phyloP scores from a whole-genome alignment of 1,140 invertebrate genomes.

The Battus philenor region DNA sequence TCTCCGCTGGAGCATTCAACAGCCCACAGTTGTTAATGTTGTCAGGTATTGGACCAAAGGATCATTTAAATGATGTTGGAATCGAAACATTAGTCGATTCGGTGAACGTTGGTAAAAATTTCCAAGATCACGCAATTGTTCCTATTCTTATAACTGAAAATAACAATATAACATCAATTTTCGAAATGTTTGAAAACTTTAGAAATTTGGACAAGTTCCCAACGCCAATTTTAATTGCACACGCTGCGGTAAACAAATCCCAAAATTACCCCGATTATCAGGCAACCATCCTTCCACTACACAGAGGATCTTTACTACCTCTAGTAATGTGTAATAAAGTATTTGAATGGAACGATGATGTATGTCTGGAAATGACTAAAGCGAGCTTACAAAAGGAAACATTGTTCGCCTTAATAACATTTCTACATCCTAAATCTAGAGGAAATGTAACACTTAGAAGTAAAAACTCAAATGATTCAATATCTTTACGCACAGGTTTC shows the following conservation, averaged over 20 bases:
- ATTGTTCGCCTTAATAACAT: constrained; percentile 86
- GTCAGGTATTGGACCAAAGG: constrained; percentile 61
- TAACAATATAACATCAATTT: constrained; percentile 9
- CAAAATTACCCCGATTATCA: constrained; percentile 50
- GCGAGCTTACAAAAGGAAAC: constrained; percentile 82
- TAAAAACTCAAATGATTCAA: constrained; percentile 88
- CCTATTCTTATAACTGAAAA: constrained; percentile 79
- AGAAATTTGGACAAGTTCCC: constrained; percentile 28
- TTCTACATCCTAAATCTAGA: constrained; percentile 85
- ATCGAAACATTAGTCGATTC: constrained; percentile 74
- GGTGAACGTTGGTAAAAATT: constrained; percentile 81
- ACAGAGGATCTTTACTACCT: constrained; percentile 73
- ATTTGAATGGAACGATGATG: constrained; percentile 79
- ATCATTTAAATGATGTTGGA: constrained; percentile 45
- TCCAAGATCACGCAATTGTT: constrained; percentile 84
- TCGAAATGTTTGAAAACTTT: constrained; percentile 22
- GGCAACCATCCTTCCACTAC: constrained; percentile 30
- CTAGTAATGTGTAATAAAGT: constrained; percentile 81
- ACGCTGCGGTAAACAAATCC: constrained; percentile 26
- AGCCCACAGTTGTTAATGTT: constrained; percentile 70
- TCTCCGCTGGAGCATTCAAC: constrained; percentile 74
- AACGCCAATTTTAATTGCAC: constrained; percentile 23
- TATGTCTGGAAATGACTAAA: constrained; percentile 42
- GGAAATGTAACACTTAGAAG: constrained; percentile 86
- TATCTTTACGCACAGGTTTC: constrained; percentile 92